Evolutionary conservation across 2,888 invertebrate species (phyloP).

Genomic region (Epicampocera succincta): DNA sequence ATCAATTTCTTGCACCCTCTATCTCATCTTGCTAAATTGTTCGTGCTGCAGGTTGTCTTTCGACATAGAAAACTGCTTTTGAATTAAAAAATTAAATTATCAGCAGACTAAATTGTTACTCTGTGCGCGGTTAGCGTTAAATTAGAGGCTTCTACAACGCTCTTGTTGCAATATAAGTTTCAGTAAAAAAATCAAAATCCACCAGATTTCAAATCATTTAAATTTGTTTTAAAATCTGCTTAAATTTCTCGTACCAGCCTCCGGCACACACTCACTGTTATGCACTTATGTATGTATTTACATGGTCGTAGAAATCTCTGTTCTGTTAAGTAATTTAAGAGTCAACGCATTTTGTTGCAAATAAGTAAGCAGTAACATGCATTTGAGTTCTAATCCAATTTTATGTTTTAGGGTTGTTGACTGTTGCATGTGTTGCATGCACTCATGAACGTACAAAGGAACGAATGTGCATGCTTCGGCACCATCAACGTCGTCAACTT

Average conservation of each 20-base stretch:
- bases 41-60: no score
- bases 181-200: not conserved
- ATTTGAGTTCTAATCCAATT: constrained; percentile 68
- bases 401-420: constrained; percentile 69
- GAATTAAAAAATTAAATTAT: no score
- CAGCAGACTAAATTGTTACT: no score
- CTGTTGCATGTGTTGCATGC: constrained; percentile 65
- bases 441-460: constrained; percentile 18
- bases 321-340: constrained; percentile 48
- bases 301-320: not conserved
- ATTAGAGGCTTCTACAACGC: no score
- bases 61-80: no score
- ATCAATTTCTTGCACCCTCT: no score
- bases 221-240: no score
- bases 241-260: constrained; percentile 16
- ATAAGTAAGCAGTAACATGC: constrained; percentile 51
- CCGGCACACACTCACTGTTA: not conserved
- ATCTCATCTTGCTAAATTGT: no score
- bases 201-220: not conserved
- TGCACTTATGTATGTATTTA: no score
- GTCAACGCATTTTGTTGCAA: constrained; percentile 62
- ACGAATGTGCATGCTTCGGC: constrained; percentile 28
- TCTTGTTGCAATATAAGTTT: no score
- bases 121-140: no score
- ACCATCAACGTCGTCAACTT: constrained; percentile 29